A percentile compares a stretch with the other conserved stretches of the same genome.
Evolutionary conservation across 2,797 vertebrate genomes (phyloP).

Genomic region (Limnodromus scolopaceus): DNA sequence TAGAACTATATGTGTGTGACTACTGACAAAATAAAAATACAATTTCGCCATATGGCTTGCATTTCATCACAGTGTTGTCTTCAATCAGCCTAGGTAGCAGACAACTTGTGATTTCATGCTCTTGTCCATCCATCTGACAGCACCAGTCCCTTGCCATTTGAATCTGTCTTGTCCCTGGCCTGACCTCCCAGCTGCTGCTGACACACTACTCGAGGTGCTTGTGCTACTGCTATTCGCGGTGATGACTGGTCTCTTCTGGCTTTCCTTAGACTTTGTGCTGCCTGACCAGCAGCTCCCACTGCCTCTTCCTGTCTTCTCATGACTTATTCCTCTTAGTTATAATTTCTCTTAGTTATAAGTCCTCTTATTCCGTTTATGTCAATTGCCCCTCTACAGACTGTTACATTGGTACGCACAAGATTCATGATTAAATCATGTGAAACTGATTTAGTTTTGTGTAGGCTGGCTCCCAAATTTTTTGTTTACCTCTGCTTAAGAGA

Average conservation of each 20-base stretch:
- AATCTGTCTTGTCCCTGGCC: neutral
- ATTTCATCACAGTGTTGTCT: neutral
- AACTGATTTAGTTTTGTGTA: neutral
- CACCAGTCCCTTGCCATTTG: neutral
- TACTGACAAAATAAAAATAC: neutral
- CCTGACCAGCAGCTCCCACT: neutral
- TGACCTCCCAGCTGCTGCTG: neutral
- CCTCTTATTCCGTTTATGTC: neutral
- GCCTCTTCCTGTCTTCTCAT: rapidly evolving
- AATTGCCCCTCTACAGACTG: neutral
- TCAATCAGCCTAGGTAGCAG: neutral
- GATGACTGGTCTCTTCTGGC: neutral
- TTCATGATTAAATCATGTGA: neutral
- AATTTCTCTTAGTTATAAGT: too few relatives aligned
- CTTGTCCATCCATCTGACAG: neutral
- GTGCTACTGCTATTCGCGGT: neutral
- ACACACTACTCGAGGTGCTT: rapidly evolving
- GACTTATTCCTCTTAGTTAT: neutral
- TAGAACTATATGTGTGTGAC: neutral
- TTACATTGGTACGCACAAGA: neutral
- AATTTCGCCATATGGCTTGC: neutral
- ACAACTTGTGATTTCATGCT: neutral
- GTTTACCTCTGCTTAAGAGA: neutral
- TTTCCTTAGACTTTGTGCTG: neutral
- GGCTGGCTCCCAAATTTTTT: neutral